A percentile compares a stretch with the other conserved stretches of the same genome.
These are phyloP conservation scores for Sebastes schlegelii DNA, from an alignment of 2,113 vertebrate genomes.

Conservation along the genomic window DNA sequence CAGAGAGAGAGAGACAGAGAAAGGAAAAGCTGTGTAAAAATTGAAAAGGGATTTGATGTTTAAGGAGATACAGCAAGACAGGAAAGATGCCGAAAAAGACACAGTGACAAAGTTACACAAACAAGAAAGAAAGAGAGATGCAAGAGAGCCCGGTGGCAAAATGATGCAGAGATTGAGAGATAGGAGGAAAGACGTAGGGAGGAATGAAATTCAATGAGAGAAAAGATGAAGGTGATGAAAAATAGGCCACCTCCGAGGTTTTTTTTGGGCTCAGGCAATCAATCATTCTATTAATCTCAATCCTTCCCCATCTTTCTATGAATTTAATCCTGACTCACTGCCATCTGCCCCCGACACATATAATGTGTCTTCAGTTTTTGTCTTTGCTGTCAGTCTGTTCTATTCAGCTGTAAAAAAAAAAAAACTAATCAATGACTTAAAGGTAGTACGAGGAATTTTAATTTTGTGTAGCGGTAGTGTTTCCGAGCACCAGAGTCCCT, in stretches of 20 bases:
- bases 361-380: not conserved
- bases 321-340: slow-evolving; percentile 58
- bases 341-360: slow-evolving; percentile 12
- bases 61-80: slow-evolving; percentile 35
- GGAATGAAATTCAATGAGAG: slow-evolving; percentile 52
- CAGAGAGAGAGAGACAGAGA: slow-evolving; percentile 18
- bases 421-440: not conserved
- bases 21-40: slow-evolving; percentile 29
- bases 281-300: slow-evolving; percentile 78
- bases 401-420: not conserved
- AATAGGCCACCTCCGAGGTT: slow-evolving; percentile 64
- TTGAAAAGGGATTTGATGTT: slow-evolving; percentile 17
- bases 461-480: too few relatives aligned
- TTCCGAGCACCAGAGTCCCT: too few relatives aligned
- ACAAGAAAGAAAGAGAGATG: slow-evolving; percentile 35
- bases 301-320: slow-evolving; percentile 52
- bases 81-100: slow-evolving; percentile 36
- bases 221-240: slow-evolving; percentile 72
- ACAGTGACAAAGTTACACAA: slow-evolving; percentile 38
- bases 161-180: slow-evolving; percentile 59
- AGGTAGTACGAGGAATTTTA: too few relatives aligned
- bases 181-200: slow-evolving; percentile 42
- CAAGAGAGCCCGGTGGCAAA: slow-evolving; percentile 26
- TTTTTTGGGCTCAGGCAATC: slow-evolving; percentile 62
- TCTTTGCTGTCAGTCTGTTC: not conserved